Base-by-base conservation (phyloP, 2,113 vertebrate species). In the Hemichromis elongatus region DNA sequence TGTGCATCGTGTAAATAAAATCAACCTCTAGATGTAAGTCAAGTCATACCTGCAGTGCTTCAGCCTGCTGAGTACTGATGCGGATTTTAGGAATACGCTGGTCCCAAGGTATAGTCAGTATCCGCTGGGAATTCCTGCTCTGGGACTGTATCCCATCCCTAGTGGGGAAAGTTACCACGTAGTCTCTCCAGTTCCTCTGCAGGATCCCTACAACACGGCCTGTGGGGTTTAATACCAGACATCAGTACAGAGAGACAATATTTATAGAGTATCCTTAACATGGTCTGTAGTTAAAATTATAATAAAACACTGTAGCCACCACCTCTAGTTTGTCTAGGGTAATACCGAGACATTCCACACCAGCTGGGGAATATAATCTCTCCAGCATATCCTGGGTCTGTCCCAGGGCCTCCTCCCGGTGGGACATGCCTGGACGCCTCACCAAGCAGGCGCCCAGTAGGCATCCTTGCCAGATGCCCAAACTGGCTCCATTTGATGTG, bases 131-230 rank as follows among this genome's bases (percentile, higher is more conserved):
- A 59, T 95, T 97, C 92, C 97, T 97, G 92, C 95, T 96, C 92
- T 98, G 98, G 4, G 95, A 94, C 53, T 97, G 97, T 35, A 91
- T 92, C 77, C 97, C 97, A 82, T 99, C 98, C 86, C 96, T 96
- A 59, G 95, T 93, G 6, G 98, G 98, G 73, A 99, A 99, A 2
- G 98, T 99, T 33, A 97, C 99, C 90, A 99, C 98, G 5, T 98
- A 99, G 94, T 99, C 98, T 79, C 98, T 95, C 99, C 98, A 99
- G 91, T 98, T 99, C 95, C 98, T 97, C 81, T 99, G 98, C 77
- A 96, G 93, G 91, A 99, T 95, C 70, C 98, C 99, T 77, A 99
- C 97, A 3, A 99, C 96, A 50, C 96, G 96, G 59, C 98, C 99
- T 97, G 87, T 0, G 10, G 13, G 45, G 35, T 79, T 55, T 3